Conservation (phyloP, 2,113 vertebrate genomes). For the Crotalus tigris region DNA sequence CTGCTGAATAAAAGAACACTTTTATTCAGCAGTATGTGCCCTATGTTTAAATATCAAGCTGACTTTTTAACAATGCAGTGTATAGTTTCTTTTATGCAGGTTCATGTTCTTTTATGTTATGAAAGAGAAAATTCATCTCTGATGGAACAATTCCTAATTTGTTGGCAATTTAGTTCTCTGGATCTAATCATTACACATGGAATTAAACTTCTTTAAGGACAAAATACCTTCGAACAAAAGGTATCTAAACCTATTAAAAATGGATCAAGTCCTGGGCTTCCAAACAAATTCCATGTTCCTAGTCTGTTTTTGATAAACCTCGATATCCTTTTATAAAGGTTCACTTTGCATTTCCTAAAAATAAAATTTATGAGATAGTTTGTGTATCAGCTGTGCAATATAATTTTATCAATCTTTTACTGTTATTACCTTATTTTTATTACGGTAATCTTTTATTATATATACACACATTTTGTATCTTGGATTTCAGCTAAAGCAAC, state of each 20-base stretch:
- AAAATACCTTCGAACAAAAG: conserved; percentile 82
- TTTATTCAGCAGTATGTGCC: conserved; percentile 58
- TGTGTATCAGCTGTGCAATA: not conserved
- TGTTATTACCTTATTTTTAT: not conserved
- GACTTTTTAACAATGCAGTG: conserved; percentile 72
- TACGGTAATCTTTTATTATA: not conserved
- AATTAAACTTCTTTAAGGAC: conserved; percentile 86
- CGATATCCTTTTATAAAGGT: not conserved
- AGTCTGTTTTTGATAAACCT: conserved; percentile 17
- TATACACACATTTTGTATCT: conserved; percentile 3
- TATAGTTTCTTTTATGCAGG: conserved; percentile 69
- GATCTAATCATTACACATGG: conserved; percentile 65
- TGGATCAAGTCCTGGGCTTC: conserved; percentile 69
- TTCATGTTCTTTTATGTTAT: conserved; percentile 74
- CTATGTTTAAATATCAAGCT: conserved; percentile 59
- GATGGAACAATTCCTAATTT: conserved; percentile 58
- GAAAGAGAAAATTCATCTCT: conserved; percentile 67
- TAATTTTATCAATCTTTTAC: not conserved
- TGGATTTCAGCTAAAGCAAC: conserved; percentile 25
- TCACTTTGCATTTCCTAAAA: conserved; percentile 20
- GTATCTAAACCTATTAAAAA: conserved; percentile 77
- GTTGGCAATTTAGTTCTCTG: conserved; percentile 32
- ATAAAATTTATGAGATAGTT: not conserved
- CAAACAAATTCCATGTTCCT: conserved; percentile 48
- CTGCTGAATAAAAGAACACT: conserved; percentile 47